Conservation (phyloP, 2,888 invertebrate species). For the Saturnia japonica region DNA sequence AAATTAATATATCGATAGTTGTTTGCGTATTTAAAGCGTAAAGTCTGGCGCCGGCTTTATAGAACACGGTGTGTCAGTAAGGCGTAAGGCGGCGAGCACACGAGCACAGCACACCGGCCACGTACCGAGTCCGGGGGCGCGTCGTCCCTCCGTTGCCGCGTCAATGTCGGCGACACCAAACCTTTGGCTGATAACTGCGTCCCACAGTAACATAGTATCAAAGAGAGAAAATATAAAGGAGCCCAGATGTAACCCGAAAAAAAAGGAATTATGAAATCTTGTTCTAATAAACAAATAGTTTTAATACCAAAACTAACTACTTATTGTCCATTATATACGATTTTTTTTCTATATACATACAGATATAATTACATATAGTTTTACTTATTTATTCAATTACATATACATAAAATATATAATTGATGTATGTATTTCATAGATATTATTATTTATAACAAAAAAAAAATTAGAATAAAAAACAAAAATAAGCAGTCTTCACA, state of each 20-base stretch:
- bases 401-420: neutral
- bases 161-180: constrained; percentile 68
- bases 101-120: constrained; percentile 41
- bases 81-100: constrained; percentile 36
- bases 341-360: neutral
- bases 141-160: constrained; percentile 61
- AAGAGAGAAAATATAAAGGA: constrained; percentile 43
- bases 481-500: neutral
- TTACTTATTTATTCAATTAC: neutral
- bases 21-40: neutral
- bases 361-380: neutral
- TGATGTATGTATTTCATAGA: neutral
- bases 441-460: neutral
- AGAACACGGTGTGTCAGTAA: neutral
- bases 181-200: constrained; percentile 72
- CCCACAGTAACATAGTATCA: constrained; percentile 48
- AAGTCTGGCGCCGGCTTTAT: neutral
- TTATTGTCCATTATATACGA: neutral
- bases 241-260: constrained; percentile 24
- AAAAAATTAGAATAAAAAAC: neutral
- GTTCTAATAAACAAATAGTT: constrained; percentile 2
- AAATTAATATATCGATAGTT: no score
- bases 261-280: neutral
- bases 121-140: constrained; percentile 62
- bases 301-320: neutral